Evolutionary conservation across 2,797 vertebrate species (phyloP), one percentile per base, ranked within the genome.

Genomic region (Columba guinea): DNA sequence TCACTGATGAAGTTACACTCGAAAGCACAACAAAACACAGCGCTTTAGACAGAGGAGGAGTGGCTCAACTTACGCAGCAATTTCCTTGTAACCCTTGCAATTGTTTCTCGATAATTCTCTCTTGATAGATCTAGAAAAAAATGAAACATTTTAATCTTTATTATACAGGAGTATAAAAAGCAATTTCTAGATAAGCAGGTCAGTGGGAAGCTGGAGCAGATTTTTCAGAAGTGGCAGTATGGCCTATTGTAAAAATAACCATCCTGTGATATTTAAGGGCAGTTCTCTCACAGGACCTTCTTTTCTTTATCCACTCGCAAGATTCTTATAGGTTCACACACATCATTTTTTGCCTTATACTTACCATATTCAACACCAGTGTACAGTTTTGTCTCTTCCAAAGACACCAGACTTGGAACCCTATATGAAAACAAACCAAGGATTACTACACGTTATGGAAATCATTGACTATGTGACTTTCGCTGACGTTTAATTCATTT

Each of bases 301-400:
- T 32, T 62, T 34, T 18, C 7, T 53, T 84, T 49, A 69, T 15
- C n/a, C 41, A 65, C 27, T 24, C 84, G 87, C 55, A 70, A 19
- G 14, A 37, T 8, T 24, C 81, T 67, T 39, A 48, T 9, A 46
- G 30, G 51, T 56, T 56, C 55, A 37, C 8, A 59, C 14, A 7
- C 32, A 41, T 49, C 68, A 52, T 64, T n/a, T 27, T 34, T 46
- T 92, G 58, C 44, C 22, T 59, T 67, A 27, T 76, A 97, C 99
- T 94, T 96, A 99, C 99, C 98, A 90, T 99, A 99, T 49, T 98
- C 97, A 93, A 99, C 97, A 94, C 99, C 99, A n/a, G 98, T 99
- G 91, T 98, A 99, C 34, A 99, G 98, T 60, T 96, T 98, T 65
- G 99, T 99, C 97, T 99, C 99, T 86, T 99, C 98, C 86, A 99